Base-by-base conservation (phyloP, 2,888 invertebrate genomes). In the Aleiodes leptofemur region DNA sequence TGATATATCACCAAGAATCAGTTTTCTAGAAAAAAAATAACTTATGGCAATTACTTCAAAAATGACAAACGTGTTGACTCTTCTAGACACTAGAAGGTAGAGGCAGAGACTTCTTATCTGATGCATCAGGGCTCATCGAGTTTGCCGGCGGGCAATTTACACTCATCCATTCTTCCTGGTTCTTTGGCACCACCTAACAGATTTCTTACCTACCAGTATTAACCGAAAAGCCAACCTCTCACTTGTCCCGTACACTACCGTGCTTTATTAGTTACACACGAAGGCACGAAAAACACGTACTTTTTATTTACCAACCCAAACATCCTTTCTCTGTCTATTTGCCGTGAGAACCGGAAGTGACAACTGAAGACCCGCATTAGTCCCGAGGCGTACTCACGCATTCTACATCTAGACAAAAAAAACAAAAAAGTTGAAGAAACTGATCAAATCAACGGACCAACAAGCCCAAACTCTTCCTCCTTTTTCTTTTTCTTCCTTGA, bases 1-100 rank as follows among this genome's bases (percentile, higher is more conserved):
- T 11, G 55, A 55, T n/a, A n/a, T 7, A 16, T 8, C 13, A 14
- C 7, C n/a, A 55, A 7, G 13, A 16, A 55, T 16, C n/a, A 55
- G 6, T 16, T n/a, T 11, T 13, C 71, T 23, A 23, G 23, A 66
- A 74, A 55, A 48, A 51, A 61, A 69, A 72, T 73, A 72, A 48
- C 43, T 48, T 56, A 73, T 68, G 16, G 73, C 73, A 55, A 16
- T 16, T 55, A 16, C 3, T 55, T n/a, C 14, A 4, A 48, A 48
- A 64, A 48, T 70, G 74, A 80, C 81, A 77, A 80, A 81, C 82
- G 82, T 83, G 82, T 83, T 83, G 81, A 81, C 82, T 82, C 78
- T 76, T 72, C 13, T 73, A 34, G 34, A 34, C 34, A 3, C 34
- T 23, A 23, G 23, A 23, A 23, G 23, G 23, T 23, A 23, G 38